Percentiles rank a stretch among this genome's conserved stretches.
Conservation (phyloP, 2,888 invertebrate genomes). For the Eristalis tenax region DNA sequence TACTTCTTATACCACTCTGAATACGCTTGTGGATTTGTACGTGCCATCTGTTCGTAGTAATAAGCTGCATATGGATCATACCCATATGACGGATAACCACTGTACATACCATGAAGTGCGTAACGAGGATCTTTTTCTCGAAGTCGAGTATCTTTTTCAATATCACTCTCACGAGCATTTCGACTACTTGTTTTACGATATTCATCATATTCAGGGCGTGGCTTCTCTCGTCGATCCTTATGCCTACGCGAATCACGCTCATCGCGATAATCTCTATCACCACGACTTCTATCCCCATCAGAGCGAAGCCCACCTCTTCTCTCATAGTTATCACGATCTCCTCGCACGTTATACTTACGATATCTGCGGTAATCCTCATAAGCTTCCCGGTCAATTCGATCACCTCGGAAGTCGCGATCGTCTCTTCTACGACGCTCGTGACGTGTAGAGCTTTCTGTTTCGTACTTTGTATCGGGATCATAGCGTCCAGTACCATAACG, state of each 20-base stretch:
- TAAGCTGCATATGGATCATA: slow-evolving; percentile 84
- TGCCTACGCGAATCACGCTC: slow-evolving; percentile 73
- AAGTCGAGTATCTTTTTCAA: slow-evolving; percentile 76
- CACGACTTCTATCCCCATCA: slow-evolving; percentile 72
- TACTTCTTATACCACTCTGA: slow-evolving; percentile 90
- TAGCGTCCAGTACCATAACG: slow-evolving; percentile 80
- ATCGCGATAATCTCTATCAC: slow-evolving; percentile 73
- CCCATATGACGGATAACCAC: slow-evolving; percentile 75
- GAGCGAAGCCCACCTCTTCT: slow-evolving; percentile 65
- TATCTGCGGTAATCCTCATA: slow-evolving; percentile 74
- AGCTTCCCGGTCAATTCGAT: slow-evolving; percentile 75
- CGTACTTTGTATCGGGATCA: slow-evolving; percentile 86
- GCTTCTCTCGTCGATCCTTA: slow-evolving; percentile 63
- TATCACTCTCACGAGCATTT: slow-evolving; percentile 78
- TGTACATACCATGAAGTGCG: slow-evolving; percentile 73
- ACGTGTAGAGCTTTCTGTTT: slow-evolving; percentile 83
- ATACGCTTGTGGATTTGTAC: slow-evolving; percentile 90
- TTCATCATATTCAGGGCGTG: slow-evolving; percentile 77
- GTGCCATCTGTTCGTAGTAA: slow-evolving; percentile 89
- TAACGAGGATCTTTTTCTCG: slow-evolving; percentile 75
- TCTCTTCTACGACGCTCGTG: slow-evolving; percentile 75
- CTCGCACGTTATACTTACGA: slow-evolving; percentile 55
- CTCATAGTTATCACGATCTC: slow-evolving; percentile 67
- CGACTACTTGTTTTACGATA: slow-evolving; percentile 79
- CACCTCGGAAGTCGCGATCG: slow-evolving; percentile 73